These are phyloP conservation scores for Nematostella vectensis DNA, from an alignment of 92 coral and sea anemone species.

Conservation along the genomic window DNA sequence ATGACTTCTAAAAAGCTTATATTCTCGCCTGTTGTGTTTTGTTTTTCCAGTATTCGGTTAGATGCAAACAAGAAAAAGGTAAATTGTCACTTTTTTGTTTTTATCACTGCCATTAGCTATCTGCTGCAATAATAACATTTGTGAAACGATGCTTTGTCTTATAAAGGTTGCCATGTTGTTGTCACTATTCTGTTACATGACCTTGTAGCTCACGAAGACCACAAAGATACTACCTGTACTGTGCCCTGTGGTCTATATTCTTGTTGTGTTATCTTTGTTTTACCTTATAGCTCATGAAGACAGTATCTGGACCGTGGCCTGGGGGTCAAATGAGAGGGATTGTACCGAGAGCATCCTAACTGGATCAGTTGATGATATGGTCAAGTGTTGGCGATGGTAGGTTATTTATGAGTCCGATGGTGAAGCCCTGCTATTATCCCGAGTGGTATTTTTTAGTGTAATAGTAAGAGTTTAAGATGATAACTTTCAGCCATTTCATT, in stretches of 20 bases:
- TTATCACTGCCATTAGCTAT: too few species aligned
- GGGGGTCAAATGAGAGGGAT: slow-evolving; percentile 93
- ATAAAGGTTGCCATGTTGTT: too few species aligned
- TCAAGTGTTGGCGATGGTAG: slow-evolving; percentile 97
- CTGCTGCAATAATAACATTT: too few species aligned
- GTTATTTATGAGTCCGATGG: too few species aligned
- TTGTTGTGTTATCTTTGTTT: not conserved
- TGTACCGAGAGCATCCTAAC: slow-evolving; percentile 80
- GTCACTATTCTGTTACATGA: too few species aligned
- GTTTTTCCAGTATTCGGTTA: slow-evolving; percentile 50
- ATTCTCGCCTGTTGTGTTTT: too few species aligned
- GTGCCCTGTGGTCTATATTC: too few species aligned
- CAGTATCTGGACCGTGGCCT: slow-evolving; percentile 97
- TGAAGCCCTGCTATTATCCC: not conserved
- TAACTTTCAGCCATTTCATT: not conserved
- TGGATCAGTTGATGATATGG: slow-evolving; percentile 98
- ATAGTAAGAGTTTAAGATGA: not conserved
- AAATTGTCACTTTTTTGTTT: slow-evolving; percentile 8
- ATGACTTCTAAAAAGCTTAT: too few species aligned
- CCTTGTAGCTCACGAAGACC: too few species aligned
- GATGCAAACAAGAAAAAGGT: slow-evolving; percentile 82
- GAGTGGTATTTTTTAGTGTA: not conserved
- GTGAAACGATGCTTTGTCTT: too few species aligned
- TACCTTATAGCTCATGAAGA: slow-evolving; percentile 82
- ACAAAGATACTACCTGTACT: too few species aligned